Percentiles rank a stretch among this genome's conserved stretches.
Evolutionary conservation across 2,888 invertebrate species (phyloP).

Genomic region (Limnephilus lunatus): DNA sequence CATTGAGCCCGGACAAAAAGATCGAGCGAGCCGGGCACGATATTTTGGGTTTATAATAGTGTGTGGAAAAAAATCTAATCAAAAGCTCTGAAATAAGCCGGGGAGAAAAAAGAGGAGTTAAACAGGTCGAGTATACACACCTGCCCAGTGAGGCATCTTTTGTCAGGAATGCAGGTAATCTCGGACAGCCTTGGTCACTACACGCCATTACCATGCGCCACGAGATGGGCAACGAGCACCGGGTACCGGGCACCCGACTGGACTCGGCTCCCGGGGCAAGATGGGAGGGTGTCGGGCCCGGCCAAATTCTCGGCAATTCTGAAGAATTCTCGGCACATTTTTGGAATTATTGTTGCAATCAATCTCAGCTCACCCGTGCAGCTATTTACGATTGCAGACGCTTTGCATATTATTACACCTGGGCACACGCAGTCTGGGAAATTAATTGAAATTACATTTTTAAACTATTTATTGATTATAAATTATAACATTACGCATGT

Average conservation of each 20-base stretch:
- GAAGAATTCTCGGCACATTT: background rate
- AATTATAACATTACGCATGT: background rate
- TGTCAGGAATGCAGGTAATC: conserved; percentile 65
- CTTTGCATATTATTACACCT: background rate
- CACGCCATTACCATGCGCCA: conserved; percentile 59
- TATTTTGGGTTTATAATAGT: conserved; percentile 56
- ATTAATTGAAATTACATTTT: no score
- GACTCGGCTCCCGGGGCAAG: background rate
- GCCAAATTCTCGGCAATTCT: background rate
- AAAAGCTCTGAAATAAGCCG: conserved; percentile 61
- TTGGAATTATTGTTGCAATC: background rate
- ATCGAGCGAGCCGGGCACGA: conserved; percentile 54
- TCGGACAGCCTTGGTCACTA: conserved; percentile 56
- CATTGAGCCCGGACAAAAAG: conserved; percentile 61
- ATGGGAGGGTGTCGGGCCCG: background rate
- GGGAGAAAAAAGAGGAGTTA: conserved; percentile 51
- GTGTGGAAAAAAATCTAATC: conserved; percentile 65
- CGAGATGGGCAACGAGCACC: background rate
- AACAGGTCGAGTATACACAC: conserved; percentile 61
- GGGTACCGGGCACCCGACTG: background rate
- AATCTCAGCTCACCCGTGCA: background rate
- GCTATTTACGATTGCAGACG: background rate
- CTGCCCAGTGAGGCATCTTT: conserved; percentile 64
- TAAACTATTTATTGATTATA: no score
- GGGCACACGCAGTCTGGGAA: background rate